Percentiles rank a stretch among this genome's conserved stretches.
These are phyloP conservation scores for Caenorhabditis sulstoni DNA, from an alignment of 2,888 invertebrate species.

Conservation along the genomic window DNA sequence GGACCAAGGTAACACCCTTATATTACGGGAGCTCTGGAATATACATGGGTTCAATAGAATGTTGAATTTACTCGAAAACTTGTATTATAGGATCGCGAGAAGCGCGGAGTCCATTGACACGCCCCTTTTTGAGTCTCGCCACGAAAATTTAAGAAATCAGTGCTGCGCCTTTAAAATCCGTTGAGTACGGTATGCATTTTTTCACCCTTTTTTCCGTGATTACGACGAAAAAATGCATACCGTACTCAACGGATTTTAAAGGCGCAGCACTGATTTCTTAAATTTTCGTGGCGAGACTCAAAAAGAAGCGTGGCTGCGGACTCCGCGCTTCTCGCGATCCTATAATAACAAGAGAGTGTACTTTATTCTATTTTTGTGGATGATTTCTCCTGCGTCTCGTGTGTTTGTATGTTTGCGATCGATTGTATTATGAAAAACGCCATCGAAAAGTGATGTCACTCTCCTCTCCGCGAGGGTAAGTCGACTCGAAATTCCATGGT, in stretches of 20 bases:
- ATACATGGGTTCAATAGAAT: constrained; percentile 28
- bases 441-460: constrained; percentile 30
- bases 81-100: too few species aligned
- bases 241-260: too few species aligned
- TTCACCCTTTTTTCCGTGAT: too few species aligned
- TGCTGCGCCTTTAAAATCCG: too few species aligned
- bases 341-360: background rate
- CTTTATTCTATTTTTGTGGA: constrained; percentile 13
- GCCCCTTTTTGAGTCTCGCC: too few species aligned
- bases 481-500: constrained; percentile 37
- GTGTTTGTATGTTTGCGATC: constrained; percentile 27
- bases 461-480: constrained; percentile 19
- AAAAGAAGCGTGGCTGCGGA: too few species aligned
- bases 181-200: too few species aligned
- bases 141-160: too few species aligned
- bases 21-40: constrained; percentile 12
- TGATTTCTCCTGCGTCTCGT: constrained; percentile 1
- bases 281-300: too few species aligned
- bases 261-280: too few species aligned
- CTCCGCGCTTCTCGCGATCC: constrained; percentile 5
- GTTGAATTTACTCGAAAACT: background rate
- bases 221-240: too few species aligned
- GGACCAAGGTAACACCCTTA: constrained; percentile 53
- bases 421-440: constrained; percentile 33
- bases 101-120: too few species aligned